Base-by-base conservation (phyloP, 2,888 invertebrate genomes). In the Dicranocentrus wangi region DNA sequence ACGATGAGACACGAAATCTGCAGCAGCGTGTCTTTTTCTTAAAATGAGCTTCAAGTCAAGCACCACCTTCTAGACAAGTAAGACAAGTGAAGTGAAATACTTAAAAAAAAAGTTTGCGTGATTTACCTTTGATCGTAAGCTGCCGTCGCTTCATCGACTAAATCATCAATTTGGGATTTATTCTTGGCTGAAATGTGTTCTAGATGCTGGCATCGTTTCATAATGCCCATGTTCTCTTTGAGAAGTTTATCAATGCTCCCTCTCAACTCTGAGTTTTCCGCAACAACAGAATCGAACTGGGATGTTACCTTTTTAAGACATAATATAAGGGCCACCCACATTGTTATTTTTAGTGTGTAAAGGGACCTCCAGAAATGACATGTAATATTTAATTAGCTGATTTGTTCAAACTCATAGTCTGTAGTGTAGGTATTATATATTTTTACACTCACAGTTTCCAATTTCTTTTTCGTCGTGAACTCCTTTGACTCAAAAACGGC, bases 191-290 rank as follows among this genome's bases (percentile, higher is more conserved):
- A 78, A 42, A 75, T 72, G 21, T 63, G 19, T 42, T 42, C 23
- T 92, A 92, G 93, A 91, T 94, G 93, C 89, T 93, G 93, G 89
- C 71, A 84, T 25, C 84, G 71, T n/a, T 78, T 81, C 84, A 84
- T 85, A 17, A 85, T 81, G 21, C 83, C 70, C 21, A 84, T 72
- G 82, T 86, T 86, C 63, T 86, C 84, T 55, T 84, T 81, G 5
- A 86, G 53, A 7, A 82, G 77, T 51, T 81, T 78, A 58, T 86
- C 86, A 65, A 86, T 86, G 3, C 51, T 58, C 21, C 47, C 1
- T 13, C 86, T 69, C 19, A 85, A 51, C 1, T 78, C 51, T 2
- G 83, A 69, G 58, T 86, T 86, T 47, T 84, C 83, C 0, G 85
- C 85, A 28, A 86, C 85, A 8, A 86, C 83, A 5, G 85, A 47